Conservation (phyloP, 2,797 vertebrate genomes). For the Epinephelus coioides region DNA sequence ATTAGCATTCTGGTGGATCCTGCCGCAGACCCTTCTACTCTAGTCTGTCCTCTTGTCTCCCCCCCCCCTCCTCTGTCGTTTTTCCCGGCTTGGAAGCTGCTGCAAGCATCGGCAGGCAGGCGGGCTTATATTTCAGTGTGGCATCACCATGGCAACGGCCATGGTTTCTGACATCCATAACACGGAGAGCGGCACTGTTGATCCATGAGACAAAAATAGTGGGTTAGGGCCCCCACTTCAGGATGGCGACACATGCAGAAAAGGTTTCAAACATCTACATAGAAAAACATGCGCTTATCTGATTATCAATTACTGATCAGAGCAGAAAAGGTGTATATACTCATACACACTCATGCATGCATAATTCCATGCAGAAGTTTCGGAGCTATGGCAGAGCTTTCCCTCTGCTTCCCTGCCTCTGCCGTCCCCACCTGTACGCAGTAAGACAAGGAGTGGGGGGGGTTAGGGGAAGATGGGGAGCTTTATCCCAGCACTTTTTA, state of each 20-base stretch:
- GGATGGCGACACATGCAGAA: conserved; percentile 50
- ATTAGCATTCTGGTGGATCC: conserved; percentile 86
- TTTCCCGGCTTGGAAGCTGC: conserved; percentile 76
- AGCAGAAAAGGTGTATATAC: conserved; percentile 14
- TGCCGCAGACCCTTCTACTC: conserved; percentile 75
- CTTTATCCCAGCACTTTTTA: conserved; percentile 38
- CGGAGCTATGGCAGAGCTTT: conserved; percentile 33
- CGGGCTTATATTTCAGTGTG: conserved; percentile 86
- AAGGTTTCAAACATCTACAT: conserved; percentile 32
- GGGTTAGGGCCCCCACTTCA: conserved; percentile 57
- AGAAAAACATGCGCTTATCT: conserved; percentile 14
- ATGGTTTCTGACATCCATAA: conserved; percentile 88
- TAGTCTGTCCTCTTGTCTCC: conserved; percentile 52
- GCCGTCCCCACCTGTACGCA: conserved; percentile 50
- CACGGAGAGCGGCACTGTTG: conserved; percentile 76
- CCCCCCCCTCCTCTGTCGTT: conserved; percentile 57
- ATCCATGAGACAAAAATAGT: conserved; percentile 81
- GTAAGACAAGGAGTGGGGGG: not conserved
- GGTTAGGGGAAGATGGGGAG: not conserved
- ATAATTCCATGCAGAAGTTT: conserved; percentile 37
- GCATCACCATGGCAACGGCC: conserved; percentile 87
- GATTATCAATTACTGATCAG: conserved; percentile 20
- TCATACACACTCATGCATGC: not conserved
- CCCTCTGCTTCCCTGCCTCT: conserved; percentile 40
- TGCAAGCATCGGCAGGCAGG: conserved; percentile 73